phyloP scores from a whole-genome alignment of 2,797 vertebrate genomes.

The Myotis findleyi region DNA sequence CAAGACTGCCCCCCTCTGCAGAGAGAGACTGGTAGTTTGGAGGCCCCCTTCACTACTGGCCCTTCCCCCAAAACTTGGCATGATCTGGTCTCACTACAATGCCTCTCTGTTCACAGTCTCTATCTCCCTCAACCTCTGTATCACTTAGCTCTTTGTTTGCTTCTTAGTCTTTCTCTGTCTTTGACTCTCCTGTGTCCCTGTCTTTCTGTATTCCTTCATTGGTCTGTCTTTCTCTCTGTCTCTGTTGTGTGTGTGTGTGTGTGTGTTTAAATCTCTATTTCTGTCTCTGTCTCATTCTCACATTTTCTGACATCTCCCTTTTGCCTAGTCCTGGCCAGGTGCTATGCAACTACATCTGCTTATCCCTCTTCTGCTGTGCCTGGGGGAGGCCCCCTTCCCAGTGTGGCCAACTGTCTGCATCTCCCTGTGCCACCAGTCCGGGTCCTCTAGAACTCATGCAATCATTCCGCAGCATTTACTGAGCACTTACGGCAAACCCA shows the following conservation, averaged over 20 bases:
- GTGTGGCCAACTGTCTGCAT: neutral
- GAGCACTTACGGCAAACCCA: neutral
- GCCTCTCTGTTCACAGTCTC: neutral
- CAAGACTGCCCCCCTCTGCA: conserved; percentile 41
- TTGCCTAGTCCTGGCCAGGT: neutral
- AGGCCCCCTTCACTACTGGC: neutral
- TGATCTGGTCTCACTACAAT: neutral
- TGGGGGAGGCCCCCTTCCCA: neutral
- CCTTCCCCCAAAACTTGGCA: neutral
- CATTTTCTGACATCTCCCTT: neutral
- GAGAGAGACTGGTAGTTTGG: conserved; percentile 57
- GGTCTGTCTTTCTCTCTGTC: neutral
- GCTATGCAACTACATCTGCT: neutral
- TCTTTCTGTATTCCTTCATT: neutral
- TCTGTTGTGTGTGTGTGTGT: neutral
- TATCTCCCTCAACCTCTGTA: neutral
- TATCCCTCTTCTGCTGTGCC: neutral
- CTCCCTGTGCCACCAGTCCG: neutral
- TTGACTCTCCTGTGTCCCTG: neutral
- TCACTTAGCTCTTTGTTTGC: neutral
- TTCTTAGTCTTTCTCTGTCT: neutral
- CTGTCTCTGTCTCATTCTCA: neutral
- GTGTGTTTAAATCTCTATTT: neutral
- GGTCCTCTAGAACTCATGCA: neutral
- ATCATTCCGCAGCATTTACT: neutral